A percentile compares a stretch with the other conserved stretches of the same genome.
These are phyloP conservation scores for Lacerta agilis DNA, from an alignment of 2,797 vertebrate genomes.

Conservation along the genomic window DNA sequence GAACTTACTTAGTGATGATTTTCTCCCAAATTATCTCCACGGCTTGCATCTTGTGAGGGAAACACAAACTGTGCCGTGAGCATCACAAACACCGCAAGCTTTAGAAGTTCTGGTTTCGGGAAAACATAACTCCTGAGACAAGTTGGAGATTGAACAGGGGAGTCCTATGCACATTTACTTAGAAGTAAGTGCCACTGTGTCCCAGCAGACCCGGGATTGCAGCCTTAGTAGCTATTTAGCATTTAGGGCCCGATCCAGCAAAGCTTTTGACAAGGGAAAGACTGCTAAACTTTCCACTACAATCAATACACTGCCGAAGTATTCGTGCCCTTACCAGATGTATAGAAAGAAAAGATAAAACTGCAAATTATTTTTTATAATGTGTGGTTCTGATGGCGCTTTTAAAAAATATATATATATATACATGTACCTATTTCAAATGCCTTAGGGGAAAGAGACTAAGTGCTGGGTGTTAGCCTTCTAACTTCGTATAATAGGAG, in stretches of 20 bases:
- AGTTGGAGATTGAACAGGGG: background rate
- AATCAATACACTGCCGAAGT: background rate
- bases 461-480: constrained; percentile 16
- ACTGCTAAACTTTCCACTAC: no score
- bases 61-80: constrained; percentile 23
- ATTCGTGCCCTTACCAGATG: background rate
- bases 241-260: background rate
- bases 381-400: background rate
- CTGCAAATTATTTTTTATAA: background rate
- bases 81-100: background rate
- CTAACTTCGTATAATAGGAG: constrained; percentile 27
- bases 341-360: background rate
- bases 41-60: constrained; percentile 19
- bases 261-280: background rate
- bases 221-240: background rate
- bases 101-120: background rate
- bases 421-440: background rate
- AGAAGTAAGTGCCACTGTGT: background rate
- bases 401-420: background rate
- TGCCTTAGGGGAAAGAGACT: background rate
- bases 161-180: background rate
- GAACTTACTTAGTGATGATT: constrained; percentile 48
- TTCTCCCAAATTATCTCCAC: constrained; percentile 50
- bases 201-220: background rate
- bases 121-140: background rate